These are phyloP conservation scores for Rhinoderma darwinii DNA, from an alignment of 2,113 vertebrate species.

Conservation along the genomic window DNA sequence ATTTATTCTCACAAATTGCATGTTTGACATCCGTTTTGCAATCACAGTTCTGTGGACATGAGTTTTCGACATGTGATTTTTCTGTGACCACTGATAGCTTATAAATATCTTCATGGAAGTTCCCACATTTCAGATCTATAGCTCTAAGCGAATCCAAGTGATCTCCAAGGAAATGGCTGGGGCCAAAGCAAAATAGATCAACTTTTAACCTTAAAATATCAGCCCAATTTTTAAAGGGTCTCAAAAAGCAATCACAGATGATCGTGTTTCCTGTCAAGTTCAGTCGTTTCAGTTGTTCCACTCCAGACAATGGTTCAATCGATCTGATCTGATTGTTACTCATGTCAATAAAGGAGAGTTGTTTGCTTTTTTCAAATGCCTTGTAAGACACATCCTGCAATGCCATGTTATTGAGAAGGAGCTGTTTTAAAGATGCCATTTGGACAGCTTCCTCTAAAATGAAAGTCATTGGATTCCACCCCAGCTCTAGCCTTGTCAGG, in stretches of 20 bases:
- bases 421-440: slow-evolving; percentile 84
- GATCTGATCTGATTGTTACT: slow-evolving; percentile 84
- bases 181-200: slow-evolving; percentile 76
- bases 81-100: slow-evolving; percentile 55
- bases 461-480: slow-evolving; percentile 91
- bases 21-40: slow-evolving; percentile 79
- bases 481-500: slow-evolving; percentile 80
- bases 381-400: slow-evolving; percentile 84
- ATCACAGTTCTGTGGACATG: slow-evolving; percentile 79
- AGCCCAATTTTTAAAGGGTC: slow-evolving; percentile 84
- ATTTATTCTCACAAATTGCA: slow-evolving; percentile 78
- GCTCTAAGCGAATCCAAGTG: slow-evolving; percentile 79
- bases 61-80: slow-evolving; percentile 52
- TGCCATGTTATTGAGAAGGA: slow-evolving; percentile 84
- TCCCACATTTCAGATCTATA: slow-evolving; percentile 79
- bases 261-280: slow-evolving; percentile 85
- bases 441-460: slow-evolving; percentile 82
- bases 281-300: slow-evolving; percentile 73
- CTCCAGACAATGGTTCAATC: slow-evolving; percentile 79
- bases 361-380: slow-evolving; percentile 79
- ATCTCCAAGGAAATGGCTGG: slow-evolving; percentile 77
- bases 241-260: slow-evolving; percentile 86
- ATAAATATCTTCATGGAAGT: slow-evolving; percentile 69
- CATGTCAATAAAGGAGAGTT: slow-evolving; percentile 82
- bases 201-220: slow-evolving; percentile 70